Evolutionary conservation across 2,888 invertebrate genomes (phyloP), one percentile per base, ranked within the genome.

Genomic region (Chorisops tibialis): DNA sequence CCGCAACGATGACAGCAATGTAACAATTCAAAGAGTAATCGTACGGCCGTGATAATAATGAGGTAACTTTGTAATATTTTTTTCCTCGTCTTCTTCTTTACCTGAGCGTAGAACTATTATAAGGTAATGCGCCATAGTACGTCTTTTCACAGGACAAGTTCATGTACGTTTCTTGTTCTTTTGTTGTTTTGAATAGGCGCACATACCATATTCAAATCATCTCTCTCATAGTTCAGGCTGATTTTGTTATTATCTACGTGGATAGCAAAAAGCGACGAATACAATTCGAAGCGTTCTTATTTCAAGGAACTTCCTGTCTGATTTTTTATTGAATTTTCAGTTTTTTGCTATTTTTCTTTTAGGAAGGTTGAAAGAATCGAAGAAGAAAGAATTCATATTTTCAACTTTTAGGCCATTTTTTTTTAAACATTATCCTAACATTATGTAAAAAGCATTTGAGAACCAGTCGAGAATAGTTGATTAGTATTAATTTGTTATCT

Each of bases 11-110:
- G 56, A 56, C 56, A 56, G 56, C 56, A 14, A 30, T 14, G 43
- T 45, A 56, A 56, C 56, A 56, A 56, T 56, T 56, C 56, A 56
- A 56, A 56, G 56, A 56, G 39, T 56, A 45, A 56, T 56, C 22
- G 45, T 56, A 56, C 30, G 45, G 18, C 56, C 30, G 30, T 56
- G 56, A 56, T 45, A 56, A 56, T 56, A 56, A 56, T 56, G 56
- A 56, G 56, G 43, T 35, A 56, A 45, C 56, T 45, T 56, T 56
- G 45, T 35, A 56, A 45, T 56, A 43, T 30, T 30, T 30, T 30
- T 30, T 30, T 7, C 43, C 43, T 56, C 43, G 43, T 56, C 56
- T 56, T 35, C 43, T 45, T 35, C 19, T 19, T 38, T 52, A 12
- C 52, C 37, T n/a, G 14, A n/a, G 37, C 14, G 12, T 6, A 50